Evolutionary conservation across 2,797 vertebrate species (phyloP), one percentile per base, ranked within the genome.

Genomic region (Alosa sapidissima): DNA sequence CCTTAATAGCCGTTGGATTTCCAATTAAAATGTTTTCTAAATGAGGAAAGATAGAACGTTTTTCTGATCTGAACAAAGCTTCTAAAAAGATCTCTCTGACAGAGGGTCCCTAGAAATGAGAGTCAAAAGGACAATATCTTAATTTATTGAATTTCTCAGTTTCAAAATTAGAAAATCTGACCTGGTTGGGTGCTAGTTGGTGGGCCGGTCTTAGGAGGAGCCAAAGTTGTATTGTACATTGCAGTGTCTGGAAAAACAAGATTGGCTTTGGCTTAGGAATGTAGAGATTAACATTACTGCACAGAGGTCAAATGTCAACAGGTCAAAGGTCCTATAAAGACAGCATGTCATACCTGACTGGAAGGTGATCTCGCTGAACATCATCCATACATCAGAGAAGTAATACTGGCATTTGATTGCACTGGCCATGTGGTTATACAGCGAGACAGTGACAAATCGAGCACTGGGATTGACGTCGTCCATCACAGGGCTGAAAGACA

Each of bases 311-410:
- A 47, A 78, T 41, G 72, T 47, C 72, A 78, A 7, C 28, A 21
- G 13, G 41, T 28, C 49, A 28, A 65, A 65, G 60, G 7, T 45
- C 13, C 33, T 45, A 13, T 72, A 21, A 5, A 47, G 48, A 86
- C 16, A 6, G 6, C 51, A 7, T 13, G n/a, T 36, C 41, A 0
- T 19, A 99, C 98, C 98, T 91, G 98, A 99, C 92, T 99, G 98
- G 91, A 99, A 99, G 87, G 98, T 98, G 93, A 99, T 98, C 93
- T 99, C 98, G 1, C 98, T 99, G 95, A 99, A 99, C 96, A 99
- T 94, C 97, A 99, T 97, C 98, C 98, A 99, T 62, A 94, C 91
- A 6, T 99, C 98, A 0, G 97, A 96, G 0, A 99, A 99, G 92
- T 97, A 97, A 91, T 97, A 99, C 86, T 98, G 98, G 93, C 98